Evolutionary conservation across 2,888 invertebrate species (phyloP), one percentile per base, ranked within the genome.

Genomic region (Nomada fabriciana): DNA sequence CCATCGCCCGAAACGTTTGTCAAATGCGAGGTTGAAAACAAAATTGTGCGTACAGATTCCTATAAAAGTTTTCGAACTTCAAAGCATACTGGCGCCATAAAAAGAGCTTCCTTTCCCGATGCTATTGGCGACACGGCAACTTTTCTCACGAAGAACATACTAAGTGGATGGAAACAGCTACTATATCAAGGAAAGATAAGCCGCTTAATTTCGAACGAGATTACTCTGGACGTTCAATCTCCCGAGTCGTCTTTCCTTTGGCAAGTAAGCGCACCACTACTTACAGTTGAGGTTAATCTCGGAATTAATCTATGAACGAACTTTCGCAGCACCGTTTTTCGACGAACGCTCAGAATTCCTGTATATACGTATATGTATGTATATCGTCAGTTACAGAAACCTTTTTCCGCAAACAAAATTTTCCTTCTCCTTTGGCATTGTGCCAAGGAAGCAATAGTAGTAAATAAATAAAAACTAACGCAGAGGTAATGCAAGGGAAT

Each of bases 141-240:
- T 81, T 86, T 67, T 69, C 84, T 68, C 71, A 57, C 82, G 52
- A 79, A 74, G 82, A 80, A 76, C 42, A 20, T 50, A 79, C 71
- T 52, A 80, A 80, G 80, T 80, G 80, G 72, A 67, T 73, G 67
- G 75, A 79, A 84, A 84, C 76, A 70, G 68, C 65, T 61, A 72
- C 63, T 85, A 71, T 63, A 84, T 87, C 80, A 80, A 73, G 72
- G 64, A 82, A 83, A 85, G 88, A 87, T 88, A 89, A 89, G 87
- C 84, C 76, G 87, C 87, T 87, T 88, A 88, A 88, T 88, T 89
- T 87, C 86, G 80, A 79, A 82, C 84, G 82, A 88, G 88, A 88
- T 88, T 88, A 88, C 76, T 76, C 78, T 68, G 80, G 82, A 77
- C 82, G 86, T 89, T 88, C 89, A 87, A 88, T 89, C 87, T 82